Evolutionary conservation across 2,888 invertebrate species (phyloP).

Genomic region (Carcina quercana): DNA sequence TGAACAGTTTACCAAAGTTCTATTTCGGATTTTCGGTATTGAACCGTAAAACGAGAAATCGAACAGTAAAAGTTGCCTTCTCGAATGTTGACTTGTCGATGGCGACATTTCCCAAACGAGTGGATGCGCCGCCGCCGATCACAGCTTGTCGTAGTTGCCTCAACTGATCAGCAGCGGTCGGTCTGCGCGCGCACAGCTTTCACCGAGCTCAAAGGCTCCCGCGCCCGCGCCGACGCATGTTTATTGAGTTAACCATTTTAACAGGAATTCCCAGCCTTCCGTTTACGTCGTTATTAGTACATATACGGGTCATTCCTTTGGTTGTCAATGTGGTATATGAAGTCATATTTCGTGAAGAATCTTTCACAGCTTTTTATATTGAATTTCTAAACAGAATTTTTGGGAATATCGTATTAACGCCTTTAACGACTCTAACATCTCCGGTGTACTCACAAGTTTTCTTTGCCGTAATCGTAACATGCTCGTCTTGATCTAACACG

Average conservation of each 20-base stretch:
- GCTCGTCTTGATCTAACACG: no score
- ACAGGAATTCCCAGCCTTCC: conserved; percentile 54
- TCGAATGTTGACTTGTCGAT: conserved; percentile 20
- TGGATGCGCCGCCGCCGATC: conserved; percentile 10
- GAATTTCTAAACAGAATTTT: no score
- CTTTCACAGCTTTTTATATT: no score
- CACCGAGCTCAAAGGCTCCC: conserved; percentile 61
- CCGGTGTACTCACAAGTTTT: no score
- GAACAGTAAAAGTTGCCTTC: no score
- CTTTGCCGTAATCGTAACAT: no score
- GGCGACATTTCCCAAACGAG: conserved; percentile 7
- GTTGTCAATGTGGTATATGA: background rate
- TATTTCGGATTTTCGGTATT: no score
- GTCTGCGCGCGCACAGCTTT: conserved; percentile 50
- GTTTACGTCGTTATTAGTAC: conserved; percentile 47
- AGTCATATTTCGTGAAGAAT: background rate
- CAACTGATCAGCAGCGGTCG: conserved; percentile 30
- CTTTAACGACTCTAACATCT: no score
- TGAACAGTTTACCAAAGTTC: no score
- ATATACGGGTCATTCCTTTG: conserved; percentile 20
- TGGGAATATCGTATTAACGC: no score
- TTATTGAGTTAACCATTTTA: conserved; percentile 66
- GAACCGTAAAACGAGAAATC: no score
- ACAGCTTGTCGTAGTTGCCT: conserved; percentile 10
- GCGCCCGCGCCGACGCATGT: conserved; percentile 55